phyloP scores from a whole-genome alignment of 2,888 invertebrate genomes.

The Cabera pusaria region DNA sequence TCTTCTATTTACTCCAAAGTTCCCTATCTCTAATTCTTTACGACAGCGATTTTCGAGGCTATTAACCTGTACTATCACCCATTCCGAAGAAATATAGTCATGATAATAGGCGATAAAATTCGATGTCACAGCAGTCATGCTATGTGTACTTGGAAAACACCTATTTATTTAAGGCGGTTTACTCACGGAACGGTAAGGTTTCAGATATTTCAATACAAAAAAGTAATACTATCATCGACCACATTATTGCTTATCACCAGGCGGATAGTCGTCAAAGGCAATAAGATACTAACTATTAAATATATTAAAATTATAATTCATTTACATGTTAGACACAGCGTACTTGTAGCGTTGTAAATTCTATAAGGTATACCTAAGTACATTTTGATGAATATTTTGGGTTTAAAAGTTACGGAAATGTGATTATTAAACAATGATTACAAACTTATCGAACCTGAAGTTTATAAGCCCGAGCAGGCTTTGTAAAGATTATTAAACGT shows the following conservation, averaged over 20 bases:
- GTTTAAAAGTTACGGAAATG: too few species aligned
- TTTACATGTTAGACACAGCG: too few species aligned
- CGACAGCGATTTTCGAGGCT: conserved; percentile 21
- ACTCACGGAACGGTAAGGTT: too few species aligned
- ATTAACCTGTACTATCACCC: conserved; percentile 36
- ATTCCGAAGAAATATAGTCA: conserved; percentile 45
- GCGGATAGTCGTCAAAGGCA: too few species aligned
- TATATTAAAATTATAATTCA: too few species aligned
- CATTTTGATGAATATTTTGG: not conserved
- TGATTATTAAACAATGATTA: conserved; percentile 4
- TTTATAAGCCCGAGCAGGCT: conserved; percentile 21
- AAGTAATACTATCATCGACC: too few species aligned
- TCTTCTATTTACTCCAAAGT: conserved; percentile 20
- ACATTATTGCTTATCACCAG: too few species aligned
- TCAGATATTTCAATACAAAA: too few species aligned
- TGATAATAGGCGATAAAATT: conserved; percentile 40
- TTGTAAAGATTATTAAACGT: conserved; percentile 26
- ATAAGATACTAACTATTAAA: too few species aligned
- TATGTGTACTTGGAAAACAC: conserved; percentile 12
- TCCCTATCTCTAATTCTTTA: conserved; percentile 10
- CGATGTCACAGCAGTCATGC: conserved; percentile 21
- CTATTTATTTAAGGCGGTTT: too few species aligned
- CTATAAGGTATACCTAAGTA: too few species aligned
- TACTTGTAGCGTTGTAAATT: too few species aligned
- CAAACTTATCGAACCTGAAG: conserved; percentile 14